Evolutionary conservation across 2,113 vertebrate genomes (phyloP).

Genomic region (Dasyornis broadbenti): DNA sequence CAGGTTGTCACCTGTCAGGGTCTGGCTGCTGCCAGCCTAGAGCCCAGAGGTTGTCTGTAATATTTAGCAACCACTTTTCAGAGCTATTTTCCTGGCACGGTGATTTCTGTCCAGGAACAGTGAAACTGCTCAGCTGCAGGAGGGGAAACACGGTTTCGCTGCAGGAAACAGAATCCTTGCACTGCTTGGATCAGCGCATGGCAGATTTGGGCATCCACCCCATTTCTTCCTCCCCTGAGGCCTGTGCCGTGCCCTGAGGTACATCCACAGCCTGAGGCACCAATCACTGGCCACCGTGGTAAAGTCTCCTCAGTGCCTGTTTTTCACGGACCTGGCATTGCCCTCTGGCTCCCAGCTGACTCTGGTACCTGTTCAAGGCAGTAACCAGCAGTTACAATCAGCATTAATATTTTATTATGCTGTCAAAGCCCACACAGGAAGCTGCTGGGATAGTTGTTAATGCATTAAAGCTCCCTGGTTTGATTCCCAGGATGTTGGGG

Average conservation of each 20-base stretch:
- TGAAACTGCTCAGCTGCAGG: background rate
- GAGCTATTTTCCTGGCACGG: background rate
- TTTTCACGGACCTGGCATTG: background rate
- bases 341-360: background rate
- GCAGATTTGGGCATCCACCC: background rate
- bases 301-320: too few species aligned
- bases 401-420: background rate
- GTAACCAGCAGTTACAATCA: background rate
- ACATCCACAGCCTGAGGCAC: background rate
- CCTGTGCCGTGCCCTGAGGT: background rate
- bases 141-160: fast-evolving
- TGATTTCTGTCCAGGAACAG: background rate
- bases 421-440: background rate
- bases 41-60: background rate
- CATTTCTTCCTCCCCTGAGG: background rate
- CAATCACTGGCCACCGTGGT: fast-evolving
- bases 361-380: background rate
- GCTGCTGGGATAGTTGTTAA: background rate
- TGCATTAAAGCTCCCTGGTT: background rate
- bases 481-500: background rate
- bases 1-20: fast-evolving
- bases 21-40: fast-evolving
- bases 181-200: background rate
- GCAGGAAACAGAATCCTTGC: fast-evolving
- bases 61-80: background rate